Conservation (phyloP, 2,797 vertebrate species). For the Coracias cyanogaster region DNA sequence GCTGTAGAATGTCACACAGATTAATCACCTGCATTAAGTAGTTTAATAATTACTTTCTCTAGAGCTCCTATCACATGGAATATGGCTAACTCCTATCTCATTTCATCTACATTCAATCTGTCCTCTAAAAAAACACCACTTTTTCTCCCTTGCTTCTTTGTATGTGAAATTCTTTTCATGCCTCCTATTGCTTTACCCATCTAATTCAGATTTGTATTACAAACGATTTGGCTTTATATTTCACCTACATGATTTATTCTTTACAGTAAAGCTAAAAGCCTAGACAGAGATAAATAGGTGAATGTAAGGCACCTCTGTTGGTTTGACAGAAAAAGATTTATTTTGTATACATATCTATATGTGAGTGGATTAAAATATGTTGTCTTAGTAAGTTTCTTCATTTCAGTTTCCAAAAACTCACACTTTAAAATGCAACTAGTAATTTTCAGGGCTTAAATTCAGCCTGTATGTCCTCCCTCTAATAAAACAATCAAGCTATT, state of each 20-base stretch:
- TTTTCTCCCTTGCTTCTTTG: background rate
- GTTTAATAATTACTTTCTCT: background rate
- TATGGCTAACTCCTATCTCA: background rate
- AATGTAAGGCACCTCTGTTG: background rate
- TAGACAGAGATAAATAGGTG: background rate
- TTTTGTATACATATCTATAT: background rate
- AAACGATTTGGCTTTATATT: background rate
- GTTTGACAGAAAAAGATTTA: background rate
- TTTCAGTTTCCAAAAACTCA: background rate
- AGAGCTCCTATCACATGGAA: background rate
- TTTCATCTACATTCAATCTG: background rate
- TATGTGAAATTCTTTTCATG: background rate
- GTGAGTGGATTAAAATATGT: background rate
- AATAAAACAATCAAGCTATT: background rate
- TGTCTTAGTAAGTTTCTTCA: background rate
- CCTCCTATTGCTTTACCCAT: background rate
- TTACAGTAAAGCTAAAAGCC: background rate
- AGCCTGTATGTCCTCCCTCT: background rate
- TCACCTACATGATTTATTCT: background rate
- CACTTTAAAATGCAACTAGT: background rate
- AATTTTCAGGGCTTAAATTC: background rate
- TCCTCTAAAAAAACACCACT: background rate
- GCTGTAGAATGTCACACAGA: background rate
- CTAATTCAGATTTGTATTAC: background rate
- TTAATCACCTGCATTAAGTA: background rate